phyloP scores from a whole-genome alignment of 2,797 vertebrate species.

The Nasua narica region DNA sequence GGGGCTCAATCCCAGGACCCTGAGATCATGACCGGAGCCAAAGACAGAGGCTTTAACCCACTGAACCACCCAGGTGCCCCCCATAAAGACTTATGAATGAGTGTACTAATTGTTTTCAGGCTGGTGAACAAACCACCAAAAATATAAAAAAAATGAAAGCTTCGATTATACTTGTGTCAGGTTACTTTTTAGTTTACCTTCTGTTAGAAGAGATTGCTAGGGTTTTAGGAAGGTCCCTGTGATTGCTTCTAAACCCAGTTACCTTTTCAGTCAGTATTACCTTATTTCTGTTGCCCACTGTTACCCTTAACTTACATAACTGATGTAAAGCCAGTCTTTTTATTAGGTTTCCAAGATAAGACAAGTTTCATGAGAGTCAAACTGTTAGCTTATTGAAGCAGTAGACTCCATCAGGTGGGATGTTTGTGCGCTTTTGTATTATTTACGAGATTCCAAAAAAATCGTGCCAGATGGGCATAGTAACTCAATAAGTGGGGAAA shows the following conservation, averaged over 20 bases:
- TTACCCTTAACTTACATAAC: conserved; percentile 38
- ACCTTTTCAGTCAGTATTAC: conserved; percentile 43
- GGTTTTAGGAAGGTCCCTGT: conserved; percentile 13
- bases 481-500: conserved; percentile 22
- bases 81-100: conserved; percentile 3
- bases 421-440: conserved; percentile 1
- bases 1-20: no score
- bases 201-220: conserved; percentile 10
- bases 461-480: not conserved
- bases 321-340: conserved; percentile 29
- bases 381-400: conserved; percentile 9
- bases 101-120: conserved; percentile 14
- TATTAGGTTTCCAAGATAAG: conserved; percentile 1
- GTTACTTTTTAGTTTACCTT: conserved; percentile 51
- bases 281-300: conserved; percentile 14
- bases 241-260: conserved; percentile 27
- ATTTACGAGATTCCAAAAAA: conserved; percentile 24
- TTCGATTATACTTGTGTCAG: conserved; percentile 18
- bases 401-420: not conserved
- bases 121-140: conserved; percentile 7
- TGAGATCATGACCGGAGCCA: no score
- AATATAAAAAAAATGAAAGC: not conserved
- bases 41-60: no score
- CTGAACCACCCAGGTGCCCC: no score
- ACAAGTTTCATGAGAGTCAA: conserved; percentile 35